Conservation (phyloP, 1,140 invertebrate genomes). For the Penaeus vannamei region DNA sequence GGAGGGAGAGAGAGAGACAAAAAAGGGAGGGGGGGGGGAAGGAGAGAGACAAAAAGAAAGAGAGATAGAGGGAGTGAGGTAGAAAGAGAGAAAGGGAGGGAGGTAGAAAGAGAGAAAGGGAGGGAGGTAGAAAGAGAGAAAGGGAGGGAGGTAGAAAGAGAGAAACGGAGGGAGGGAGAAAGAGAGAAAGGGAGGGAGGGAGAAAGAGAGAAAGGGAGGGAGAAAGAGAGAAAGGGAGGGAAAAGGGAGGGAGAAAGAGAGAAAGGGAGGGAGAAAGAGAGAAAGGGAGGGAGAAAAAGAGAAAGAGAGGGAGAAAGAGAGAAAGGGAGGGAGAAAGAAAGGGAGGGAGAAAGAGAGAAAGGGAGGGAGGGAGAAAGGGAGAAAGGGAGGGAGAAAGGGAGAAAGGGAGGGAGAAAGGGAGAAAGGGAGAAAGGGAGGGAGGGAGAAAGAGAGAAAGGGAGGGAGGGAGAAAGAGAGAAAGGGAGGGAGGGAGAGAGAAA, state of each 20-base stretch:
- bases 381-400: too few relatives aligned
- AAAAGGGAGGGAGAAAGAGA: neutral
- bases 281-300: too few relatives aligned
- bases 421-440: too few relatives aligned
- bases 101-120: neutral
- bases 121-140: neutral
- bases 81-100: neutral
- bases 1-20: neutral
- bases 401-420: too few relatives aligned
- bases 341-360: neutral
- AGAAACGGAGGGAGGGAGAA: neutral
- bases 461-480: conserved; percentile 7
- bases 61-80: neutral
- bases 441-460: too few relatives aligned
- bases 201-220: neutral
- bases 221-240: neutral
- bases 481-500: neutral
- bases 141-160: neutral
- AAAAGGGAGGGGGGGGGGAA: neutral
- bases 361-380: too few relatives aligned
- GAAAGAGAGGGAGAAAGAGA: neutral
- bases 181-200: neutral
- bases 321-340: neutral
- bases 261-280: neutral
- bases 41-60: neutral